phyloP scores from a whole-genome alignment of 1,140 invertebrate species.

The Drosophila aff. region DNA sequence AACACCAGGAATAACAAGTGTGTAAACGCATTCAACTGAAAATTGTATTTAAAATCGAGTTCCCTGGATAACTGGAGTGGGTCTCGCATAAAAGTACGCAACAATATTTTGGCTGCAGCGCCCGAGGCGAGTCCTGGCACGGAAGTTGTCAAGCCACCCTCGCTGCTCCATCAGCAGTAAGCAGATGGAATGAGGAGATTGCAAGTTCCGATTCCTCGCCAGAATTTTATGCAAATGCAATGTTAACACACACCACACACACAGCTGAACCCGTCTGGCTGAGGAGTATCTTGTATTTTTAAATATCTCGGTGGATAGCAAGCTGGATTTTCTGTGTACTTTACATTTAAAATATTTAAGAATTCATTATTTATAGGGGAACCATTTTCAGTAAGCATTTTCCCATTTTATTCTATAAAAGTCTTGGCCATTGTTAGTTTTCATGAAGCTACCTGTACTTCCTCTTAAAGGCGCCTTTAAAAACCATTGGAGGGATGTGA shows the following conservation, averaged over 20 bases:
- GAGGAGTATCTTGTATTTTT: conserved; percentile 10
- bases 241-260: conserved; percentile 54
- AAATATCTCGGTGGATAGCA: conserved; percentile 33
- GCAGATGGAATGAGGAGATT: conserved; percentile 33
- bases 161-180: conserved; percentile 12
- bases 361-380: background rate
- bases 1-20: conserved; percentile 58
- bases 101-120: conserved; percentile 31
- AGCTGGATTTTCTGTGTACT: conserved; percentile 31
- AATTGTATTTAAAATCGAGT: conserved; percentile 79
- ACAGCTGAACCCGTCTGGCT: conserved; percentile 17
- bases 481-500: background rate
- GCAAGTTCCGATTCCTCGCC: conserved; percentile 47
- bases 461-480: background rate
- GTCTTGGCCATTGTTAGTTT: background rate
- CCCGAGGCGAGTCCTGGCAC: conserved; percentile 19
- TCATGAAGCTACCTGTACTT: too few relatives aligned
- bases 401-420: background rate
- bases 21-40: conserved; percentile 67
- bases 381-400: too few relatives aligned
- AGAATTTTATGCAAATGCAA: conserved; percentile 77
- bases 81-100: conserved; percentile 51
- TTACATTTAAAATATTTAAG: background rate
- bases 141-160: conserved; percentile 43
- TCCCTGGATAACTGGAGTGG: conserved; percentile 15